phyloP scores from a whole-genome alignment of 2,888 invertebrate species.

The Philopedon plagiatum region DNA sequence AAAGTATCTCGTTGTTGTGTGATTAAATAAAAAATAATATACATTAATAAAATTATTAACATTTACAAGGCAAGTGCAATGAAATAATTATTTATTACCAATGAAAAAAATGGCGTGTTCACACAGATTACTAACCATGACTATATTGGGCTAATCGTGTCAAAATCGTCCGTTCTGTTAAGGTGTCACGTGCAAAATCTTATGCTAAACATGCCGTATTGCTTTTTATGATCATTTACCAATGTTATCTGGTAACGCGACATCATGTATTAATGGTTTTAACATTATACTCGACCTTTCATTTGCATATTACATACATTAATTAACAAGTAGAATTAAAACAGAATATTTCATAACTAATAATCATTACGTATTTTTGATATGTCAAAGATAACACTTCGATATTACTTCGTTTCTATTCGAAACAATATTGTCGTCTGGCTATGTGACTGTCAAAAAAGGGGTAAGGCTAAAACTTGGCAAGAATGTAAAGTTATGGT shows the following conservation, averaged over 20 bases:
- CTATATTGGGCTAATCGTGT: background rate
- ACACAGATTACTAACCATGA: background rate
- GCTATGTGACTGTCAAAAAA: no score
- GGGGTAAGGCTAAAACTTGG: no score
- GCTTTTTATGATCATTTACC: background rate
- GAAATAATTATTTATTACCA: background rate
- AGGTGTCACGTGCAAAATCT: background rate
- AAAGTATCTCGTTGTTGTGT: no score
- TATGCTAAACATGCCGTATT: conserved; percentile 1
- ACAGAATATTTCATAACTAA: background rate
- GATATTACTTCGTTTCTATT: no score
- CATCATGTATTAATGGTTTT: conserved; percentile 7
- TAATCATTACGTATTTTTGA: no score
- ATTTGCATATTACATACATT: background rate
- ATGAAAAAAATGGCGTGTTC: background rate
- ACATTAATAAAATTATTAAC: no score
- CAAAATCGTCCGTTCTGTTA: background rate
- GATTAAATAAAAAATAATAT: no score
- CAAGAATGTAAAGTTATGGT: no score
- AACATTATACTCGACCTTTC: background rate
- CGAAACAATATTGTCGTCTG: no score
- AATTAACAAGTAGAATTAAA: background rate
- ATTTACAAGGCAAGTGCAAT: background rate
- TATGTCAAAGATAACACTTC: no score
- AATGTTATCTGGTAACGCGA: conserved; percentile 10